A percentile compares a stretch with the other conserved stretches of the same genome.
phyloP scores from a whole-genome alignment of 2,113 vertebrate genomes.

The Montifringilla adamsi region DNA sequence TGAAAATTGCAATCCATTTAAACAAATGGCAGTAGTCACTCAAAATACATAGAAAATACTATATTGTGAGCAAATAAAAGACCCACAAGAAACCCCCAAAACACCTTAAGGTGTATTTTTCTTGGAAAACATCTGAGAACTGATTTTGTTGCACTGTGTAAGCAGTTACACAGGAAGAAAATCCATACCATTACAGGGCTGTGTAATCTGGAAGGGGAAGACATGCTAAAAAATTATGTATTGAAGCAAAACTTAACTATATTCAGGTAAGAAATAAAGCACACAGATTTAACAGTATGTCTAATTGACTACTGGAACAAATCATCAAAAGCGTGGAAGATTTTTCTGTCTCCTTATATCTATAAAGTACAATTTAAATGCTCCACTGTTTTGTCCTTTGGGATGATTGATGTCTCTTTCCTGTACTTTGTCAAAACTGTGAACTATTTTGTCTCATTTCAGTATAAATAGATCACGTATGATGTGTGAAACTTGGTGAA shows the following conservation, averaged over 20 bases:
- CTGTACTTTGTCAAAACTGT: not conserved
- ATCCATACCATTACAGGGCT: not conserved
- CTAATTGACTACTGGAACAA: not conserved
- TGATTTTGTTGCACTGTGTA: not conserved
- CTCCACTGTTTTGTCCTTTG: not conserved
- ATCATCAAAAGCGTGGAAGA: not conserved
- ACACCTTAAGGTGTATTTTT: not conserved
- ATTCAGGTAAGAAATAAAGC: not conserved
- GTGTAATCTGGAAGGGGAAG: not conserved
- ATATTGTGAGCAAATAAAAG: not conserved
- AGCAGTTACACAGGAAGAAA: not conserved
- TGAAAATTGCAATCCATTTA: not conserved
- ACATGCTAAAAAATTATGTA: not conserved
- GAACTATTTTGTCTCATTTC: not conserved
- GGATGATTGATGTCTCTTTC: not conserved
- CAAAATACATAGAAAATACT: not conserved
- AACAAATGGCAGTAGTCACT: not conserved
- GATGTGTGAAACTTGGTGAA: not conserved
- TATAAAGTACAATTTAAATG: not conserved
- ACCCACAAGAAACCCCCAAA: fast-evolving
- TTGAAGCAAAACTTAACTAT: not conserved
- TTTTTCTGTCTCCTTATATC: not conserved
- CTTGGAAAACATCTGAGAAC: not conserved
- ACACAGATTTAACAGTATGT: not conserved
- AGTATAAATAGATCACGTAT: not conserved